Evolutionary conservation across 2,797 vertebrate genomes (phyloP).

Genomic region (Eremophila alpestris): DNA sequence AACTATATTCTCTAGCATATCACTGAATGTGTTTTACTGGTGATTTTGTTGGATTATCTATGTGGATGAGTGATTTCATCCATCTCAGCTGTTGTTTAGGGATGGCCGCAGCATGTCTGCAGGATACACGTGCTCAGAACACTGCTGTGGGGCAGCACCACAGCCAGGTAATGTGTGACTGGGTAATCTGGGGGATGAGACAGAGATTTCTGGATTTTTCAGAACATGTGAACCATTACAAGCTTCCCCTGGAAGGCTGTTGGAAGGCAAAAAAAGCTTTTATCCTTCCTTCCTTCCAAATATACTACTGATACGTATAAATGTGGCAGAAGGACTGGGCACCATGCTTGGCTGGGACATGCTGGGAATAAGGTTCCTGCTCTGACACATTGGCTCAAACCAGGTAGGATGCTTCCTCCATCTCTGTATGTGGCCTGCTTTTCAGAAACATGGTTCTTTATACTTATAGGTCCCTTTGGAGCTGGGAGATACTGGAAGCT

Average conservation of each 20-base stretch:
- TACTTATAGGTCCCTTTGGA: neutral
- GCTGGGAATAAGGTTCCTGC: neutral
- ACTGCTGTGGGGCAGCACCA: neutral
- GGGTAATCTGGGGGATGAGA: neutral
- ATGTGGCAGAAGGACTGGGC: neutral
- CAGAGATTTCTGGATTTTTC: neutral
- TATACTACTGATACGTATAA: neutral
- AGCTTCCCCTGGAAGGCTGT: neutral
- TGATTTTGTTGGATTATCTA: neutral
- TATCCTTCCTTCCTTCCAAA: neutral
- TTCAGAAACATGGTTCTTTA: neutral
- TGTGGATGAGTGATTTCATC: neutral
- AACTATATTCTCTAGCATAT: neutral
- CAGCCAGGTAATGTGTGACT: fast-evolving
- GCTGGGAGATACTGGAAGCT: neutral
- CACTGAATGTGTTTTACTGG: neutral
- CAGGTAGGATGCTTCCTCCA: neutral
- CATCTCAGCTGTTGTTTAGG: neutral
- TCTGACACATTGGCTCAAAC: neutral
- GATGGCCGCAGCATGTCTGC: neutral
- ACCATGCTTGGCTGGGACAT: neutral
- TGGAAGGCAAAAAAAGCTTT: neutral
- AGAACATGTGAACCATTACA: neutral
- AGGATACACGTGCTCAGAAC: neutral
- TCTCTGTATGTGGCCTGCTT: neutral